phyloP scores from a whole-genome alignment of 2,113 vertebrate genomes.

The Gobius niger region DNA sequence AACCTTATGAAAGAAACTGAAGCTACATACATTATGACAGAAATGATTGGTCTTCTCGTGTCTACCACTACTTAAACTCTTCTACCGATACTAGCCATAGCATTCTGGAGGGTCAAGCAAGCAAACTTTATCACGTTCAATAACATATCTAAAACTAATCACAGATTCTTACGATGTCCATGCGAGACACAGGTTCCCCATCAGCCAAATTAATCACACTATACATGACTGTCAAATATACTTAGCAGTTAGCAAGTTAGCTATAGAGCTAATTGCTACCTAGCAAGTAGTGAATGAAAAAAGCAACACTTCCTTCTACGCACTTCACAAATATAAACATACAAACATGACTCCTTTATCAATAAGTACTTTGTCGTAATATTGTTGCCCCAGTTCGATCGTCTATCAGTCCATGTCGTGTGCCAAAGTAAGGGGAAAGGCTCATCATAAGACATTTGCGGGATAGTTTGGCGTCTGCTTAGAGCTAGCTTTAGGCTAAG shows the following conservation, averaged over 20 bases:
- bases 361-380: neutral
- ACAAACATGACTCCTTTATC: slow-evolving; percentile 6
- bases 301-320: slow-evolving; percentile 73
- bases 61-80: slow-evolving; percentile 18
- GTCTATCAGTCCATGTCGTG: neutral
- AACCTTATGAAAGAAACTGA: neutral
- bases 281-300: slow-evolving; percentile 57
- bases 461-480: slow-evolving; percentile 47
- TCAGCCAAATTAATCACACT: neutral
- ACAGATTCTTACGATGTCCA: neutral
- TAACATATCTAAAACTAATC: neutral
- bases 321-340: slow-evolving; percentile 73
- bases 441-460: slow-evolving; percentile 45
- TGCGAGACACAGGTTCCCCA: neutral
- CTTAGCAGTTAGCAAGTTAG: slow-evolving; percentile 49
- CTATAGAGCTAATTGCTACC: slow-evolving; percentile 54
- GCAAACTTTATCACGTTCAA: neutral
- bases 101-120: slow-evolving; percentile 13
- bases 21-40: neutral
- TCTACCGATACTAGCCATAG: slow-evolving; percentile 45
- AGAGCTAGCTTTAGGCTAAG: slow-evolving; percentile 55
- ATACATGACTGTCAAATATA: slow-evolving; percentile 16
- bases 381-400: accelerated
- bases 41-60: neutral
- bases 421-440: slow-evolving; percentile 10